Percentiles rank a stretch among this genome's conserved stretches.
Conservation (phyloP, 1,140 invertebrate species). For the Amphibalanus amphitrite region DNA sequence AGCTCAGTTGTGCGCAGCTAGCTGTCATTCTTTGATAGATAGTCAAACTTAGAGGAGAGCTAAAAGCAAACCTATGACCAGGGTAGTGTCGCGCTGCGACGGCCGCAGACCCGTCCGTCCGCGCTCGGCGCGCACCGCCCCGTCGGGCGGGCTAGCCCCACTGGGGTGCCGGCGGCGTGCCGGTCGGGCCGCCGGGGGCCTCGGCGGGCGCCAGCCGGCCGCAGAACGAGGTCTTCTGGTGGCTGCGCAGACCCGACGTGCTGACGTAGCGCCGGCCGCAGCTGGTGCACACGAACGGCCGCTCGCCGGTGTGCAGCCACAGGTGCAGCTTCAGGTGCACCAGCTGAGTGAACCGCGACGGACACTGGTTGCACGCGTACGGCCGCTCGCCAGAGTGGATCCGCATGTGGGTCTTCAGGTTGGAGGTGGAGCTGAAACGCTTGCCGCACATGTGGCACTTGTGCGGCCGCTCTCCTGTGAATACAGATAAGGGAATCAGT, state of each 20-base stretch:
- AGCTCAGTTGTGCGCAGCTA: too few species aligned
- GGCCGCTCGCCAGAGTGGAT: conserved; percentile 93
- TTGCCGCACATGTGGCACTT: conserved; percentile 96
- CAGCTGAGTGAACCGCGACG: conserved; percentile 96
- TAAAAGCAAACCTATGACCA: too few species aligned
- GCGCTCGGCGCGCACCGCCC: too few species aligned
- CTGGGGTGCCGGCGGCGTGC: too few species aligned
- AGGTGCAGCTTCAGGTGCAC: conserved; percentile 80
- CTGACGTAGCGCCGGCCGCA: conserved; percentile 98
- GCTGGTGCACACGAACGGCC: conserved; percentile 89
- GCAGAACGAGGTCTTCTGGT: conserved; percentile 88
- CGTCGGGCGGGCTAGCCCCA: too few species aligned
- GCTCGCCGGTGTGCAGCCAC: conserved; percentile 88
- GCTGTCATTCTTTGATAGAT: too few species aligned
- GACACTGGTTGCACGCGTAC: conserved; percentile 88
- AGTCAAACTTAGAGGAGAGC: too few species aligned
- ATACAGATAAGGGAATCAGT: too few species aligned
- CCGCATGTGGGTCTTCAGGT: conserved; percentile 93
- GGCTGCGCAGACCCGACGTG: conserved; percentile 76
- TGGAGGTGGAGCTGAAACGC: conserved; percentile 93
- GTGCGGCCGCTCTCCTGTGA: conserved; percentile 76
- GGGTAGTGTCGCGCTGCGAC: too few species aligned
- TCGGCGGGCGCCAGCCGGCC: conserved; percentile 35
- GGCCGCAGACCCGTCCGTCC: too few species aligned
- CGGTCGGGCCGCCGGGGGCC: too few species aligned